A percentile compares a stretch with the other conserved stretches of the same genome.
Evolutionary conservation across 2,888 invertebrate genomes (phyloP).

Genomic region (Brachynemurus nebulosus): DNA sequence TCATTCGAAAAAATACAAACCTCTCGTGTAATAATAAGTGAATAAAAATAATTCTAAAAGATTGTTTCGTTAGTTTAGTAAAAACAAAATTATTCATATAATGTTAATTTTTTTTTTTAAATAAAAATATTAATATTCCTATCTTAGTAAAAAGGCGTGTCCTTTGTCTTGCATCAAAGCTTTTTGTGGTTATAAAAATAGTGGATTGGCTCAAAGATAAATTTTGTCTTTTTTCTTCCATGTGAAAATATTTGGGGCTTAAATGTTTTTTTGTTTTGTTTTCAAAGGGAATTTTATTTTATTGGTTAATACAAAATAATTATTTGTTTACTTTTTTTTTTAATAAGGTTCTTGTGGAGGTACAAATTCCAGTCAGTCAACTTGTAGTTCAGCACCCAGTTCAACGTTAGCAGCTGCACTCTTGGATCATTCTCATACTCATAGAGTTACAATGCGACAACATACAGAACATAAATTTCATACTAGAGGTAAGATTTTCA

Average conservation of each 20-base stretch:
- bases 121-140: too few relatives aligned
- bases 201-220: too few relatives aligned
- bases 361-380: constrained; percentile 18
- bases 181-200: too few relatives aligned
- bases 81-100: too few relatives aligned
- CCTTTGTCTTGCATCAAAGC: too few relatives aligned
- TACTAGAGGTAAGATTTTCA: constrained; percentile 7
- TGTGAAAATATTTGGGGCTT: background rate
- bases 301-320: background rate
- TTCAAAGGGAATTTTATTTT: constrained; percentile 1
- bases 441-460: constrained; percentile 22
- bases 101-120: too few relatives aligned
- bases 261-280: background rate
- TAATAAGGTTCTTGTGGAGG: constrained; percentile 5
- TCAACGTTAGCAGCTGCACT: constrained; percentile 43
- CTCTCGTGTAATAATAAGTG: too few relatives aligned
- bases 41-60: too few relatives aligned
- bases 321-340: background rate
- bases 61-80: too few relatives aligned
- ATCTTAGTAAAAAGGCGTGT: too few relatives aligned
- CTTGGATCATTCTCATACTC: constrained; percentile 36
- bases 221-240: too few relatives aligned
- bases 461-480: constrained; percentile 11
- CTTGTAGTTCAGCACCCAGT: constrained; percentile 28
- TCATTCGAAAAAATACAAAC: too few relatives aligned